phyloP scores from a whole-genome alignment of 2,113 vertebrate species.

The Eubucco bourcierii region DNA sequence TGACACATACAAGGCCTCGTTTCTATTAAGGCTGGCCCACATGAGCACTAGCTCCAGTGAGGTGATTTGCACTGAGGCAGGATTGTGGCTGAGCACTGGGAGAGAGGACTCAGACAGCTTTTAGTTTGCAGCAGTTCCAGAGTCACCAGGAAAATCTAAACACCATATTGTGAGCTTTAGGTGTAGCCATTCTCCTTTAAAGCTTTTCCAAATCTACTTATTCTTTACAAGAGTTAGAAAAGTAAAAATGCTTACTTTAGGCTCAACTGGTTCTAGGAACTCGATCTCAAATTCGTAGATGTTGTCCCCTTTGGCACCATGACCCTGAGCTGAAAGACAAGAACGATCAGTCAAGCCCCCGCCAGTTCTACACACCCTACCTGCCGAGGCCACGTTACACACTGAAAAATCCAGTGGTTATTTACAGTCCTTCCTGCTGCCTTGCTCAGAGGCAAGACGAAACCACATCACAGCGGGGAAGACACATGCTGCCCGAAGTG shows the following conservation, averaged over 20 bases:
- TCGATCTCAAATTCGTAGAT: constrained; percentile 91
- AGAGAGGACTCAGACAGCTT: not conserved
- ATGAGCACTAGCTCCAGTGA: rapidly evolving
- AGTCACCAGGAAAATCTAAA: not conserved
- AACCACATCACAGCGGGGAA: not conserved
- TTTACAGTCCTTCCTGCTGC: not conserved
- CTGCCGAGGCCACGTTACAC: not conserved
- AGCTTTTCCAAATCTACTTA: not conserved
- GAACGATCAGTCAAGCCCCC: not conserved
- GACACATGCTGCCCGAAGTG: not conserved
- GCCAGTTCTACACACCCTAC: not conserved
- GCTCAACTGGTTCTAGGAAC: constrained; percentile 86
- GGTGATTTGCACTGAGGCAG: not conserved
- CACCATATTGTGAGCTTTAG: rapidly evolving
- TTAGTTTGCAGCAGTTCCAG: not conserved
- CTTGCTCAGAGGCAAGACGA: not conserved
- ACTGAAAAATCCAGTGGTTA: not conserved
- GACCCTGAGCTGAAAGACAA: constrained; percentile 84
- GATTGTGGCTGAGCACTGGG: not conserved
- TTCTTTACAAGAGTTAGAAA: not conserved
- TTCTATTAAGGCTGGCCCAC: not conserved
- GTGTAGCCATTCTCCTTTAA: not conserved
- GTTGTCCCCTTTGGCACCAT: constrained; percentile 93
- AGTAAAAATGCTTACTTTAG: constrained; percentile 77
- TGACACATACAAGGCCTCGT: not conserved